A percentile compares a stretch with the other conserved stretches of the same genome.
Conservation (phyloP, 2,113 vertebrate species). For the Pontoporia blainvillei region DNA sequence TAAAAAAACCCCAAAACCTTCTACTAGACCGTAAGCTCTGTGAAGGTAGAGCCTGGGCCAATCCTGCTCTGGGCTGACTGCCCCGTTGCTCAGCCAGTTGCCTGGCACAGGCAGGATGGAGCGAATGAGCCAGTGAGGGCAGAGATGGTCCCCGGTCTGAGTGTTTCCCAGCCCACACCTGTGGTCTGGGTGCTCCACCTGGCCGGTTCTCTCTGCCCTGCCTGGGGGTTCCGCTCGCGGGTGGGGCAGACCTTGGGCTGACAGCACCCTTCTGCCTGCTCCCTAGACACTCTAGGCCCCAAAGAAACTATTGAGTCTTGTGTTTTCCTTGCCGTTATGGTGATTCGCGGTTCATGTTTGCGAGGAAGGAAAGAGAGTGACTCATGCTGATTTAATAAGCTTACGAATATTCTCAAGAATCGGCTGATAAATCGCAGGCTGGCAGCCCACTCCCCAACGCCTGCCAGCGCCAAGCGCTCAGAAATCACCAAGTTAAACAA, state of each 20-base stretch:
- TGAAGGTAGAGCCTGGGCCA: background rate
- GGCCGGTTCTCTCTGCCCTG: background rate
- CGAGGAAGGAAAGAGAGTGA: slow-evolving; percentile 24
- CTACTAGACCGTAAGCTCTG: background rate
- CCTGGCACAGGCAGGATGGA: background rate
- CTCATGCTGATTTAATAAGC: slow-evolving; percentile 40
- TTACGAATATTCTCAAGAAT: background rate
- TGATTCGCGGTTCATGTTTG: slow-evolving; percentile 13
- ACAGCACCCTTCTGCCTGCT: background rate
- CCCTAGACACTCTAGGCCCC: background rate
- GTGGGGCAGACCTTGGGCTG: background rate
- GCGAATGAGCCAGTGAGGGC: accelerated
- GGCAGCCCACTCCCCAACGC: background rate
- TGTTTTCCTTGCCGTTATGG: background rate
- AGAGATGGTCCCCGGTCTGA: accelerated
- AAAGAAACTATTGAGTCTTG: background rate
- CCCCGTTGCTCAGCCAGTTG: accelerated
- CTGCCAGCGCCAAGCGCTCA: slow-evolving; percentile 4
- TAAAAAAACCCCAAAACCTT: too few species aligned
- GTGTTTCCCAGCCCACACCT: background rate
- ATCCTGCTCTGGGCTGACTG: background rate
- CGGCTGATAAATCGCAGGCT: background rate
- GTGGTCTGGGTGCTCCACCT: background rate
- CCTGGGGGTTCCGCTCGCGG: too few species aligned
- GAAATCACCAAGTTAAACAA: slow-evolving; percentile 36